Base-by-base conservation (phyloP, 2,888 invertebrate genomes). In the Heliconius charithonia region DNA sequence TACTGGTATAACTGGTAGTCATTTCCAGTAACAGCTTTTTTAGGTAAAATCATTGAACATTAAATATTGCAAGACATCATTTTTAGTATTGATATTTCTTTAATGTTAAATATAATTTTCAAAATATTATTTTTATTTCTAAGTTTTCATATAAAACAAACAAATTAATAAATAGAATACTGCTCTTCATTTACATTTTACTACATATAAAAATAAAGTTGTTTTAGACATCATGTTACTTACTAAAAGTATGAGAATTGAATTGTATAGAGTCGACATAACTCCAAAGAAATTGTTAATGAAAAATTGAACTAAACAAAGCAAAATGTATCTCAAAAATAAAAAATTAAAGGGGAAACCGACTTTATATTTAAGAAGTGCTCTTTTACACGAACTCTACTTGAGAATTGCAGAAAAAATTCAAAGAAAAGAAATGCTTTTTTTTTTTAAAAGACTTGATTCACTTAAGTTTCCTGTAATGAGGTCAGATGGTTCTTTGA, bases 391-490 rank as follows among this genome's bases (percentile, higher is more conserved):
- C 63, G 37, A 74, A 72, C 71, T 63, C 27, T 63, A 74, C 63
- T 74, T 41, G 27, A 62, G 74, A 65, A 67, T 56, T 59, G 45
- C 45, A 65, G 66, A 51, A 27, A 66, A 72, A 51, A 37, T 37
- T 74, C 82, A 85, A 87, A 86, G 82, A 85, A 84, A 83, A 83
- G 82, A 82, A 82, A 83, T 74, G 27, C 65, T 74, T 45, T 45
- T 74, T 74, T 74, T 74, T 74, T 74, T 65, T 19, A 63, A 10
- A 16, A 59, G 32, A 87, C 83, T 85, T 85, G 80, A 85, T 87
- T 86, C 85, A 84, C 84, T 88, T 83, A 84, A 85, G 82, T 84
- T 87, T 85, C 84, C 85, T 87, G 85, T 86, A 87, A 89, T 88
- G 75, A 82, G 81, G 83, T 84, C 79, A 83, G 84, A 88, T 87